Evolutionary conservation across 2,888 invertebrate species (phyloP).

Genomic region (Phyto melanocephala): DNA sequence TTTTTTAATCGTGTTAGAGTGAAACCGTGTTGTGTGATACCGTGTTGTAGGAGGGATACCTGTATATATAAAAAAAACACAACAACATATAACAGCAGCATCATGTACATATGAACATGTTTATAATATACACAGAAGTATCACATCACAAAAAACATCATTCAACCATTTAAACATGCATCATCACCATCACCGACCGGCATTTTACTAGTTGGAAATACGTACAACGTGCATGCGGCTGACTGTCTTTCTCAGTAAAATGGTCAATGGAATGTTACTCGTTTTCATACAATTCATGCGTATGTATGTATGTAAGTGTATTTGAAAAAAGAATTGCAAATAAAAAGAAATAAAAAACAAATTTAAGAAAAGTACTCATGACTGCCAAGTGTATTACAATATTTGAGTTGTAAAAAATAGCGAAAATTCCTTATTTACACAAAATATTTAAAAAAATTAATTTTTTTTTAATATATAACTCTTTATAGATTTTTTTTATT

Average conservation of each 20-base stretch:
- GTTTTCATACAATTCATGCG: slow-evolving; percentile 69
- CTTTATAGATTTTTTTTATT: no score
- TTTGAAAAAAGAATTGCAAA: slow-evolving; percentile 37
- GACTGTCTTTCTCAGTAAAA: slow-evolving; percentile 71
- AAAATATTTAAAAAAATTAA: no score
- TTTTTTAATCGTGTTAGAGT: no score
- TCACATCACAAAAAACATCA: slow-evolving; percentile 56
- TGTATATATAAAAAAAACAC: no score
- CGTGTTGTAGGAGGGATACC: no score
- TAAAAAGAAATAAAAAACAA: slow-evolving; percentile 17
- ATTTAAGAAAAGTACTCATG: background rate
- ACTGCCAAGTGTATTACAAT: slow-evolving; percentile 14
- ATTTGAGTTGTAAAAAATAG: background rate
- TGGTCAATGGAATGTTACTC: slow-evolving; percentile 77
- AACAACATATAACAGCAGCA: slow-evolving; percentile 14
- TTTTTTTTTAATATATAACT: background rate
- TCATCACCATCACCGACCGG: slow-evolving; percentile 54
- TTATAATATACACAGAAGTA: slow-evolving; percentile 39
- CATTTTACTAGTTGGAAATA: slow-evolving; percentile 37
- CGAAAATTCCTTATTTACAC: background rate
- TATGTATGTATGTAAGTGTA: background rate
- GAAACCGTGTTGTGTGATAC: no score
- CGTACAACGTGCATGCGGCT: slow-evolving; percentile 47
- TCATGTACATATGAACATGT: slow-evolving; percentile 6
- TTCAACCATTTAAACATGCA: slow-evolving; percentile 64